These are phyloP conservation scores for Alouatta caraya DNA, from an alignment of 2,797 vertebrate species.

Conservation along the genomic window DNA sequence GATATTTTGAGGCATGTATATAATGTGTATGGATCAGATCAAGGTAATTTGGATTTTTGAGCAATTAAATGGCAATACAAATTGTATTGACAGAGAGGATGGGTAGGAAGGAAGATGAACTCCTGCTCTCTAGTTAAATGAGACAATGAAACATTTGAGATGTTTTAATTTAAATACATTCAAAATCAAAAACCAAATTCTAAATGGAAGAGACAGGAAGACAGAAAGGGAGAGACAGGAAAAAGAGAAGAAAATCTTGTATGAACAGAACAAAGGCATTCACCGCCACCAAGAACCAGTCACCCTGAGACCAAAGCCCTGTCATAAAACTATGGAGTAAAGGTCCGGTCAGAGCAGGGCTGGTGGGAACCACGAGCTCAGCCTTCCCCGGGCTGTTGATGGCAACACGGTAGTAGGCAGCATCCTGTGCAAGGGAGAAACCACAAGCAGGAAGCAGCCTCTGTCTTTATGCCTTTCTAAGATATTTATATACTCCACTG, in stretches of 20 bases:
- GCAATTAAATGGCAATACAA: not conserved
- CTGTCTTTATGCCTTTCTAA: conserved; percentile 79
- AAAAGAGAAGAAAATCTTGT: not conserved
- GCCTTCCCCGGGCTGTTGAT: conserved; percentile 16
- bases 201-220: not conserved
- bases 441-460: conserved; percentile 84
- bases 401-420: conserved; percentile 41
- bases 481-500: conserved; percentile 86
- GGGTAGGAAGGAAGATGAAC: not conserved
- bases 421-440: conserved; percentile 70
- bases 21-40: not conserved
- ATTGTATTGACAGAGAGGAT: not conserved
- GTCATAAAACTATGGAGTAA: conserved; percentile 54
- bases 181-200: conserved; percentile 23
- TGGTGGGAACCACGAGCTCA: not conserved
- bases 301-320: not conserved
- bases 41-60: not conserved
- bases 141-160: not conserved
- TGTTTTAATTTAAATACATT: not conserved
- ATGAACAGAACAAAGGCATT: not conserved
- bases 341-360: conserved; percentile 44
- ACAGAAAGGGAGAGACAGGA: not conserved
- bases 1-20: not conserved
- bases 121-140: not conserved
- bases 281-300: not conserved